A percentile compares a stretch with the other conserved stretches of the same genome.
These are phyloP conservation scores for Poecilia wingei DNA, from an alignment of 2,797 vertebrate species.

Conservation along the genomic window DNA sequence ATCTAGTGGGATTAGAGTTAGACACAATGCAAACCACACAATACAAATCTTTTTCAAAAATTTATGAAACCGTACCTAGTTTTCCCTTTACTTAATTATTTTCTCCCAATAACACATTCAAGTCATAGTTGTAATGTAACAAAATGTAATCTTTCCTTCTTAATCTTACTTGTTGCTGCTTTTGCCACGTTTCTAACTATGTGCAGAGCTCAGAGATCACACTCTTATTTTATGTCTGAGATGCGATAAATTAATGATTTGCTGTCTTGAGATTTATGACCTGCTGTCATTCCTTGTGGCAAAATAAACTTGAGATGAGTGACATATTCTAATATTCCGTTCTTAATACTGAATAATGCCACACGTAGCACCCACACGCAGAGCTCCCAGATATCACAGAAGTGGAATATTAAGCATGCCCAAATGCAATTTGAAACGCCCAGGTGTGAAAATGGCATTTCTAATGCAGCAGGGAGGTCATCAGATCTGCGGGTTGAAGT, in stretches of 20 bases:
- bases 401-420: conserved; percentile 74
- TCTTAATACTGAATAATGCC: conserved; percentile 80
- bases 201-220: conserved; percentile 38
- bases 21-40: not conserved
- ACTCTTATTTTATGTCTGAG: conserved; percentile 51
- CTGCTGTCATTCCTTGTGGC: conserved; percentile 39
- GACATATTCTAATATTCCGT: conserved; percentile 78
- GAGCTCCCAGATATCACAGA: conserved; percentile 68
- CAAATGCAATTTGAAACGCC: conserved; percentile 79
- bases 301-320: conserved; percentile 70
- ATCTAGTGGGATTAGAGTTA: not conserved
- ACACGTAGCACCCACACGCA: conserved; percentile 51
- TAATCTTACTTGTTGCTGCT: conserved; percentile 6
- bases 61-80: not conserved
- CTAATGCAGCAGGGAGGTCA: conserved; percentile 66
- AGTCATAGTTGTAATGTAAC: not conserved
- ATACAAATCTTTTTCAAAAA: not conserved
- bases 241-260: conserved; percentile 59
- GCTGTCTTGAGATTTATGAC: conserved; percentile 69
- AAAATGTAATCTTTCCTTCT: not conserved
- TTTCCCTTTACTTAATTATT: not conserved
- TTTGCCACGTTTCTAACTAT: conserved; percentile 30
- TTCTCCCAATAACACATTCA: not conserved
- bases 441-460: conserved; percentile 70
- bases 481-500: conserved; percentile 50